Evolutionary conservation across 1,140 invertebrate species (phyloP), one percentile per base, ranked within the genome.

Genomic region (Sesamia nonagrioides): DNA sequence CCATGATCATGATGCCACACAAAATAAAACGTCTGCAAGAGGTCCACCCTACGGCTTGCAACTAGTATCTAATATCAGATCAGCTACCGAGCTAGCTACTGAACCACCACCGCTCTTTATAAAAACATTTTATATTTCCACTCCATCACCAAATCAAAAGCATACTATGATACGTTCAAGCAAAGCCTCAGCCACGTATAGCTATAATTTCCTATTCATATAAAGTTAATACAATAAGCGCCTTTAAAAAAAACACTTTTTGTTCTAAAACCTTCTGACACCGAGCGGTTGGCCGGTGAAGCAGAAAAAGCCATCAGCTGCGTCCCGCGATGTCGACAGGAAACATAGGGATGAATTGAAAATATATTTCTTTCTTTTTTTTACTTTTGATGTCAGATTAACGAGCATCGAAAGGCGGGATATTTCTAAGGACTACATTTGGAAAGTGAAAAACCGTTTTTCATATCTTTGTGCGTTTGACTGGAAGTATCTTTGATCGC

Each of bases 281-380:
- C 37, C 61, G 61, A 66, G 0, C 61, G 35, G 8, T 18, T 45
- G 35, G 4, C 37, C 61, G 17, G 37, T 42, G 61, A 66, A 66
- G 61, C 61, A 42, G 37, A 66, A 66, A 66, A 66, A 66, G 17
- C 61, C 61, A 66, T 66, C 61, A 66, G n/a, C 60, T 35, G 17
- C 7, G 5, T 8, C 61, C 17, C 37, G 17, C 61, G 37, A 42
- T 42, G 61, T 17, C 61, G 17, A 42, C 54, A 11, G 27, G 56
- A 15, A 60, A 66, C 42, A 66, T 66, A 66, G 37, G 61, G 61
- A 17, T 21, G 17, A 13, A 66, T 66, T 66, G 61, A 66, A 66
- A 66, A 66, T 42, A 58, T 27, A 13, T 27, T 58, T 58, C 17
- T 18, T 66, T 13, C 4, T 33, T 40, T 66, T 42, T 40, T 66